Evolutionary conservation across 2,113 vertebrate species (phyloP).

Genomic region (Aptenodytes forsteri): DNA sequence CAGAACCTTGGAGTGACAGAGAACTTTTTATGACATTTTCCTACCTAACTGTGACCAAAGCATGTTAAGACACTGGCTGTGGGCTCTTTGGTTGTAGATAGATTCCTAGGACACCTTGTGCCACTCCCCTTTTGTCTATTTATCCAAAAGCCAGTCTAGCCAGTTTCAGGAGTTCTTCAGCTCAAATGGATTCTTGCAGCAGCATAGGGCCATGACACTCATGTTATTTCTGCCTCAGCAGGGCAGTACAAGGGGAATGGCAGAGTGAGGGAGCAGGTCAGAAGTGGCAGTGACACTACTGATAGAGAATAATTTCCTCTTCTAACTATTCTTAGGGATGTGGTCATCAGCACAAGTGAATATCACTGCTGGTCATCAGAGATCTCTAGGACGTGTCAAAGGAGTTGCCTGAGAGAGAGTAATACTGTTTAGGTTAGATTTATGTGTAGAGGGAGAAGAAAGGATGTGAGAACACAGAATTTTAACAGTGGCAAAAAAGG

Average conservation of each 20-base stretch:
- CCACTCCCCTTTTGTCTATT: slow-evolving; percentile 5
- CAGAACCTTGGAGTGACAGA: background rate
- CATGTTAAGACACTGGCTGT: background rate
- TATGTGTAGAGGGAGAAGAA: background rate
- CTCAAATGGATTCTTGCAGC: background rate
- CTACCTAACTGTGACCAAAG: background rate
- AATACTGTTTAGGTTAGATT: background rate
- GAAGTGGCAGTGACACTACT: background rate
- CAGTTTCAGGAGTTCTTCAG: background rate
- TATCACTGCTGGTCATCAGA: background rate
- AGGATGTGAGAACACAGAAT: background rate
- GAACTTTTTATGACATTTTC: background rate
- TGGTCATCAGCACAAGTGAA: background rate
- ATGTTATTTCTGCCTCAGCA: background rate
- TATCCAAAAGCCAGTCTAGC: slow-evolving; percentile 29
- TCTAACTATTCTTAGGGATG: background rate
- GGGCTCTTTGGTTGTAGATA: background rate
- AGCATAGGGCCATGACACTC: fast-evolving
- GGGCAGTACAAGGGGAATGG: background rate
- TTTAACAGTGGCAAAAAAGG: background rate
- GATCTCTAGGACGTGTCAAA: background rate
- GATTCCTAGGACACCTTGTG: background rate
- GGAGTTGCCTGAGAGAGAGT: background rate
- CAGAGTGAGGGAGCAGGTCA: background rate
- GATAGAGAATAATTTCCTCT: background rate